These are phyloP conservation scores for Stegastes partitus DNA, from an alignment of 2,113 vertebrate genomes.

Conservation along the genomic window DNA sequence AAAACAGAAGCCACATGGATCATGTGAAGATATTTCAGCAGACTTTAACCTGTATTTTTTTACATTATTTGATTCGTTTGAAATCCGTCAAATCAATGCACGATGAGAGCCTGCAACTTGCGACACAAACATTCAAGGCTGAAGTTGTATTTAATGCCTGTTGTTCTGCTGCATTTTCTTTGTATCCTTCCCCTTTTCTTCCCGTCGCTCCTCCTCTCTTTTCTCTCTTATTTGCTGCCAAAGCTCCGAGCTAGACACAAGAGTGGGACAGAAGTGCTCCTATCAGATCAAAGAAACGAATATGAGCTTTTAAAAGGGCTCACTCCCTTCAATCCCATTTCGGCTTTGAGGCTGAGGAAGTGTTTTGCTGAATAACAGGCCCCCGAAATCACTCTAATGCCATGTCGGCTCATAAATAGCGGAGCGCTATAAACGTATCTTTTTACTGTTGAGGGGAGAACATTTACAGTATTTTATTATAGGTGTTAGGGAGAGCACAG, in stretches of 20 bases:
- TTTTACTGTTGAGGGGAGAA: conserved; percentile 54
- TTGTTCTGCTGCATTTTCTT: neutral
- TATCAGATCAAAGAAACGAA: conserved; percentile 64
- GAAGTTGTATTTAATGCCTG: conserved; percentile 5
- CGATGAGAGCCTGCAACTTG: neutral
- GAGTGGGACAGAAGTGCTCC: conserved; percentile 36
- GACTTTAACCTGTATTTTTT: neutral
- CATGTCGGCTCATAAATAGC: conserved; percentile 51
- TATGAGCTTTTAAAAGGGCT: conserved; percentile 55
- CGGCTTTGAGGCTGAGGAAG: conserved; percentile 50
- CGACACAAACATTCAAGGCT: neutral
- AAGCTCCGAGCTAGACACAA: conserved; percentile 29
- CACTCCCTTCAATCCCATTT: conserved; percentile 46
- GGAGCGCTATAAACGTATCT: conserved; percentile 35
- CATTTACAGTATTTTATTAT: conserved; percentile 60
- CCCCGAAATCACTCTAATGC: conserved; percentile 48
- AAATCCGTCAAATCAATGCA: no score
- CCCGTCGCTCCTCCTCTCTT: neutral
- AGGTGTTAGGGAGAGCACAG: conserved; percentile 44
- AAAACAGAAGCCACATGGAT: conserved; percentile 33
- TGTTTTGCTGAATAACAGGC: conserved; percentile 58
- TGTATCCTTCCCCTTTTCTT: neutral
- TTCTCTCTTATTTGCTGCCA: neutral
- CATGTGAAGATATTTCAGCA: conserved; percentile 3
- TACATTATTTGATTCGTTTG: neutral